These are phyloP conservation scores for Onychomys arenicola DNA, from an alignment of 2,797 vertebrate genomes.

Conservation along the genomic window DNA sequence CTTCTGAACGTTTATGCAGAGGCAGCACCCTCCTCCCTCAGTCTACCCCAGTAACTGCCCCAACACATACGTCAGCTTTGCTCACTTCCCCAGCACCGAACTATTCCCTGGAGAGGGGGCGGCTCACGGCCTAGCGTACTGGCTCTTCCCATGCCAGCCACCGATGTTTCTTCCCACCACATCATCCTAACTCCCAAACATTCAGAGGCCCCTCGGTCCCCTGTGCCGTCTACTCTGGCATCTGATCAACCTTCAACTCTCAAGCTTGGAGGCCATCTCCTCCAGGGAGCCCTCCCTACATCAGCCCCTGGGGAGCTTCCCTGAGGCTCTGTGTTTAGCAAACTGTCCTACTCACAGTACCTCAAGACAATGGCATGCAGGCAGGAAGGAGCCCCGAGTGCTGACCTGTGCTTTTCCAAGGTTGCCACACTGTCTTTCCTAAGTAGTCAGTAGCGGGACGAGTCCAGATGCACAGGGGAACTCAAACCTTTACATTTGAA, in stretches of 20 bases:
- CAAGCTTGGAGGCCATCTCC: not conserved
- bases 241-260: not conserved
- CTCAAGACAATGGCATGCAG: not conserved
- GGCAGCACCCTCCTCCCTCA: not conserved
- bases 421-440: not conserved
- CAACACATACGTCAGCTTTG: accelerated
- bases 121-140: not conserved
- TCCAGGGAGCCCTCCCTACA: not conserved
- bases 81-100: not conserved
- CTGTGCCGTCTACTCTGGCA: not conserved
- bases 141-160: not conserved
- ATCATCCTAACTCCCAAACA: no score
- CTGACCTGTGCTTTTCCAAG: not conserved
- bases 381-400: not conserved
- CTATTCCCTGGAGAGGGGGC: not conserved
- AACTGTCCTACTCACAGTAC: not conserved
- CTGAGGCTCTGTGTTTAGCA: not conserved
- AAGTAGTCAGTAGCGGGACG: not conserved
- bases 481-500: not conserved
- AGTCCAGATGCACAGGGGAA: not conserved
- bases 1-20: not conserved
- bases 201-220: not conserved
- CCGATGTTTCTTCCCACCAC: accelerated
- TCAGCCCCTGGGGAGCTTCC: not conserved
- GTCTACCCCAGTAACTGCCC: not conserved